These are phyloP conservation scores for Eulimnadia texana DNA, from an alignment of 1,140 invertebrate species.

Conservation along the genomic window DNA sequence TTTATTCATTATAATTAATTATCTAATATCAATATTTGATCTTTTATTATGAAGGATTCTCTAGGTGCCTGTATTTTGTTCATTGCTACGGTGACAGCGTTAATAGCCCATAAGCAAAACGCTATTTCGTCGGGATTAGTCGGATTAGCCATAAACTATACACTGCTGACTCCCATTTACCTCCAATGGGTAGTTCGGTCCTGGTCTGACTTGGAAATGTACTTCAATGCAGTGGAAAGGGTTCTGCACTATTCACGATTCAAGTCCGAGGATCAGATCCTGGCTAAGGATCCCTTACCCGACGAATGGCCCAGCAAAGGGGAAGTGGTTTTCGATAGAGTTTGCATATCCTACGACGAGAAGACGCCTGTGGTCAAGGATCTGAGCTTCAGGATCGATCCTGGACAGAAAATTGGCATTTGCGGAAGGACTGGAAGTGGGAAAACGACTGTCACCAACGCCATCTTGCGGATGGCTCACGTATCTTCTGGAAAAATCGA, in stretches of 20 bases:
- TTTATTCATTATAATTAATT: too few relatives aligned
- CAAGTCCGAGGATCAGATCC: slow-evolving; percentile 38
- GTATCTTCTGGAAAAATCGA: slow-evolving; percentile 44
- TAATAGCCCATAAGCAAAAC: slow-evolving; percentile 38
- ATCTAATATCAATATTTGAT: slow-evolving; percentile 17
- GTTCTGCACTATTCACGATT: slow-evolving; percentile 43
- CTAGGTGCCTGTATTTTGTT: slow-evolving; percentile 61
- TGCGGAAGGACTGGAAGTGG: slow-evolving; percentile 66
- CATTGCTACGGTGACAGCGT: slow-evolving; percentile 46
- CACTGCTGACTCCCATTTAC: slow-evolving; percentile 63
- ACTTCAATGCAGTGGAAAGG: slow-evolving; percentile 58
- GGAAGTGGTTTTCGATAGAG: slow-evolving; percentile 51
- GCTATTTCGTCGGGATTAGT: slow-evolving; percentile 44
- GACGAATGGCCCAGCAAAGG: slow-evolving; percentile 48
- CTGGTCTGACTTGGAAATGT: slow-evolving; percentile 59
- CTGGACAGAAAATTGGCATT: slow-evolving; percentile 57
- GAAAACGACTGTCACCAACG: slow-evolving; percentile 56
- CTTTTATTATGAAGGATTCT: slow-evolving; percentile 46
- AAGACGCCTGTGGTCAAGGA: slow-evolving; percentile 44
- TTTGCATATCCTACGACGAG: slow-evolving; percentile 46
- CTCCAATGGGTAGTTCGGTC: slow-evolving; percentile 68
- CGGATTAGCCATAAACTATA: slow-evolving; percentile 60
- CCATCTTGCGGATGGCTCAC: slow-evolving; percentile 48
- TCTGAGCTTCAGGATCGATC: slow-evolving; percentile 42
- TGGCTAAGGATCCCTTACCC: slow-evolving; percentile 14